Evolutionary conservation across 1,140 invertebrate species (phyloP).

Genomic region (Teleopsis dalmanni): DNA sequence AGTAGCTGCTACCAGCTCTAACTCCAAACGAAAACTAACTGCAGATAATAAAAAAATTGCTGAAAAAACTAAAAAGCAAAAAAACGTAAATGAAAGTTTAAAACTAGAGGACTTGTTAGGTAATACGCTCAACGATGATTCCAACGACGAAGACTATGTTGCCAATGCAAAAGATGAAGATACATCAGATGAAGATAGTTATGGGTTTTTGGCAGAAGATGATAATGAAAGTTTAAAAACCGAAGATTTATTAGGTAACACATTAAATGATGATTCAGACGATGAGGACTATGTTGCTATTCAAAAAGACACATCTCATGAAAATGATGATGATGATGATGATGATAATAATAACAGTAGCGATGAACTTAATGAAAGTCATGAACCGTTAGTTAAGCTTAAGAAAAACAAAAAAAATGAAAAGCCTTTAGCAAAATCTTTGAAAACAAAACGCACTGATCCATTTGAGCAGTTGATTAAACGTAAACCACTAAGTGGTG

Average conservation of each 20-base stretch:
- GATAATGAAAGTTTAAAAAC: constrained; percentile 24
- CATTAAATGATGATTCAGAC: constrained; percentile 34
- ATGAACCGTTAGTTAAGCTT: constrained; percentile 11
- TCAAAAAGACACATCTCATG: constrained; percentile 6
- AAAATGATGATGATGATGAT: constrained; percentile 10
- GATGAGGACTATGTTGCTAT: constrained; percentile 33
- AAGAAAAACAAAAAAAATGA: constrained; percentile 18
- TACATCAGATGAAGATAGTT: too few species aligned
- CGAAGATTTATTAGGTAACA: constrained; percentile 30
- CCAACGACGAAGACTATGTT: constrained; percentile 34
- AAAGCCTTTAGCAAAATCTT: constrained; percentile 5
- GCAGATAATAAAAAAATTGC: constrained; percentile 7
- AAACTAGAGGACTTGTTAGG: constrained; percentile 32
- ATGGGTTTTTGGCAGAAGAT: constrained; percentile 10
- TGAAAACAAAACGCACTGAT: constrained; percentile 11
- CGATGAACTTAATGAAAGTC: constrained; percentile 5
- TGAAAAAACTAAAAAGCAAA: constrained; percentile 14
- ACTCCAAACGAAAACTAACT: neutral
- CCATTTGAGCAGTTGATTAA: constrained; percentile 21
- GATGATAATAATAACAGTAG: constrained; percentile 8
- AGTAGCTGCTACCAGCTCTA: neutral
- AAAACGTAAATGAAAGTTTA: constrained; percentile 19
- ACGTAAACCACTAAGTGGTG: constrained; percentile 28
- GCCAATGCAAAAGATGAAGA: constrained; percentile 18
- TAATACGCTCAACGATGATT: constrained; percentile 36